phyloP scores from a whole-genome alignment of 2,113 vertebrate species.

The Odocoileus hemionus region DNA sequence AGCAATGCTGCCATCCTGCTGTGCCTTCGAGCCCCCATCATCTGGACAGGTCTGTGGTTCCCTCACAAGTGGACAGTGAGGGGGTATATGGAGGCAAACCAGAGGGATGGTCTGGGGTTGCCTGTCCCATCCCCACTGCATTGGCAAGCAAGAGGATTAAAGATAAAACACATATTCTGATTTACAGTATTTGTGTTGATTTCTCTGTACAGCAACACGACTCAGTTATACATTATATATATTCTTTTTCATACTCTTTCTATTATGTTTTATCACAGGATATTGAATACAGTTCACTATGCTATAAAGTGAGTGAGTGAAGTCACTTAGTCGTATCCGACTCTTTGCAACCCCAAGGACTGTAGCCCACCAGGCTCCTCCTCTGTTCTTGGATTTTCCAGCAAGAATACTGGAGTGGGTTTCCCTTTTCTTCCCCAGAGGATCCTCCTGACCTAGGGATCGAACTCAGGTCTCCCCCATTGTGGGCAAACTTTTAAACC shows the following conservation, averaged over 20 bases:
- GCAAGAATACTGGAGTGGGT: too few relatives aligned
- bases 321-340: neutral
- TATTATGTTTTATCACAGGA: neutral
- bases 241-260: neutral
- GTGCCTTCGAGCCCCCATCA: accelerated
- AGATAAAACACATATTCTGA: neutral
- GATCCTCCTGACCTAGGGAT: too few relatives aligned
- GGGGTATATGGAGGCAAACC: neutral
- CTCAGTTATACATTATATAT: neutral
- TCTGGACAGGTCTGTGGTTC: neutral
- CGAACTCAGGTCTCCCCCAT: too few relatives aligned
- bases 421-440: too few relatives aligned
- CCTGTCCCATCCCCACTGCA: neutral
- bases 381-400: too few relatives aligned
- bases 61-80: neutral
- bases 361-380: too few relatives aligned
- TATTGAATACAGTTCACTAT: neutral
- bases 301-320: neutral
- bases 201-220: neutral
- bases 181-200: neutral
- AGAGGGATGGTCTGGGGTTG: neutral
- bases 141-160: too few relatives aligned
- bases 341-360: too few relatives aligned
- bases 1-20: too few relatives aligned
- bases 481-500: too few relatives aligned